Conservation (phyloP, 37 sponge, comb jelly and placozoan genomes). For the Spongia lamella region DNA sequence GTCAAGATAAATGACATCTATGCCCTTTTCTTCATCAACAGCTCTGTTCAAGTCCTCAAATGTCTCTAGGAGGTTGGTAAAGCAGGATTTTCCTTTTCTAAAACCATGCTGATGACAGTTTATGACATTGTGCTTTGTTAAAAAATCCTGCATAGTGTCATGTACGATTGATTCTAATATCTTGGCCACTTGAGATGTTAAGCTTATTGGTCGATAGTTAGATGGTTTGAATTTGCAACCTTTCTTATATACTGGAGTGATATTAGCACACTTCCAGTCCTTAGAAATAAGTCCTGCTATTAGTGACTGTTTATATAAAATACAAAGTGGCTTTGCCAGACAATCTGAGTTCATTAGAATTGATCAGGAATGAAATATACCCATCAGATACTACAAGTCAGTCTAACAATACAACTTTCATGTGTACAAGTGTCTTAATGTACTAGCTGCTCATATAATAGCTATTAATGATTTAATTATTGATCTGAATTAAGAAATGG, state of each 20-base stretch:
- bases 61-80: neutral
- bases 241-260: neutral
- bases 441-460: too few relatives aligned
- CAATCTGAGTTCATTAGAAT: too few relatives aligned
- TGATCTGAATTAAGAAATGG: too few relatives aligned
- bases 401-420: too few relatives aligned
- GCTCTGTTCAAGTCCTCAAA: neutral
- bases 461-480: too few relatives aligned
- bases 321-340: too few relatives aligned
- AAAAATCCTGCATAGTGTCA: neutral
- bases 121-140: neutral
- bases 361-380: too few relatives aligned
- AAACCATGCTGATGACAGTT: neutral
- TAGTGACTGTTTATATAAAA: too few relatives aligned
- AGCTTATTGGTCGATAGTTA: constrained; percentile 4
- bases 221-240: neutral
- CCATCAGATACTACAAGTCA: too few relatives aligned
- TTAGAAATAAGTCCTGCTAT: too few relatives aligned
- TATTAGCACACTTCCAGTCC: constrained; percentile 3
- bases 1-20: constrained; percentile 4
- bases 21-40: neutral
- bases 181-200: neutral
- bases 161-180: neutral
- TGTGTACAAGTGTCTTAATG: too few relatives aligned
- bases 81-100: neutral